These are phyloP conservation scores for Dunckerocampus dactyliophorus DNA, from an alignment of 2,113 vertebrate genomes.

Conservation along the genomic window DNA sequence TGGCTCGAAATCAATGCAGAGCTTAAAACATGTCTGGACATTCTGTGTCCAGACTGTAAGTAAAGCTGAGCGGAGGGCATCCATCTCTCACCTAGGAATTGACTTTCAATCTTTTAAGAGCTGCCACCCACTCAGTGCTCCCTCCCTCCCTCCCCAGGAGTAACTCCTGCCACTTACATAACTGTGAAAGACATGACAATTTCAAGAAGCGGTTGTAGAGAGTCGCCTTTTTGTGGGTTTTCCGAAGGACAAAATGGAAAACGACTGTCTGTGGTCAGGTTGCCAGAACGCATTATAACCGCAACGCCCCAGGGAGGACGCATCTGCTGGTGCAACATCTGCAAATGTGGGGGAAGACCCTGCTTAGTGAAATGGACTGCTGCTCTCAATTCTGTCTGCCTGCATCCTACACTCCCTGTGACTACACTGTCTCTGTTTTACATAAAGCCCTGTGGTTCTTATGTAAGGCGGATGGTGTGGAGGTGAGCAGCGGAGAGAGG, in stretches of 20 bases:
- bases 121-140: constrained; percentile 1
- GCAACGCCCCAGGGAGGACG: constrained; percentile 27
- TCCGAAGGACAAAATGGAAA: constrained; percentile 2
- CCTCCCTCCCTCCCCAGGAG: constrained; percentile 3
- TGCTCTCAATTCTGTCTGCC: constrained; percentile 9
- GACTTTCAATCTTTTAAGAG: constrained; percentile 22
- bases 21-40: constrained; percentile 2
- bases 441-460: constrained; percentile 42
- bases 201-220: constrained; percentile 25
- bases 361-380: constrained; percentile 10
- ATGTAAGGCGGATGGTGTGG: constrained; percentile 30
- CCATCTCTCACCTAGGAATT: constrained; percentile 9
- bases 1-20: constrained; percentile 18
- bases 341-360: constrained; percentile 32
- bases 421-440: constrained; percentile 35
- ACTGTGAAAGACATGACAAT: constrained; percentile 28
- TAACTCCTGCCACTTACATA: constrained; percentile 29
- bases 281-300: constrained; percentile 34
- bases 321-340: constrained; percentile 35
- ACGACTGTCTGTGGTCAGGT: constrained; percentile 13
- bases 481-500: constrained; percentile 24
- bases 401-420: constrained; percentile 4
- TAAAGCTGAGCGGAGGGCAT: background rate
- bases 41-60: constrained; percentile 7
- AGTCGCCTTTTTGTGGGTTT: constrained; percentile 20